Percentiles rank a stretch among this genome's conserved stretches.
These are phyloP conservation scores for Zaprionus lachaisei DNA, from an alignment of 1,140 invertebrate genomes.

Conservation along the genomic window DNA sequence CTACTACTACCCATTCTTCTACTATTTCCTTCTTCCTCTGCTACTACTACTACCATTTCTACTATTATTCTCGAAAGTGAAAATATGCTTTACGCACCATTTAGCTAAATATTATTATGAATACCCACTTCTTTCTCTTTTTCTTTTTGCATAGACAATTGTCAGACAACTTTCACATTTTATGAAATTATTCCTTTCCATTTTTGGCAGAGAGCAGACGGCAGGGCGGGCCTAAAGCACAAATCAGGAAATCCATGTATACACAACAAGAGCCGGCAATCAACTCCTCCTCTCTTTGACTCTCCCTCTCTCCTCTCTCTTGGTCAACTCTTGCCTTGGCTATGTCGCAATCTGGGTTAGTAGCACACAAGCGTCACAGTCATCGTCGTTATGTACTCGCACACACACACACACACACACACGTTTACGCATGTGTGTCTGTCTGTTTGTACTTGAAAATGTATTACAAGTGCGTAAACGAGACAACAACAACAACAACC, in stretches of 20 bases:
- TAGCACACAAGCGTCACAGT: slow-evolving; percentile 53
- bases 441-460: slow-evolving; percentile 4
- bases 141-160: slow-evolving; percentile 37
- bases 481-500: slow-evolving; percentile 14
- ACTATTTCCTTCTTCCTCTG: not conserved
- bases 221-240: slow-evolving; percentile 20
- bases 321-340: not conserved
- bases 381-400: slow-evolving; percentile 43
- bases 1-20: not conserved
- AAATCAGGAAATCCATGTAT: slow-evolving; percentile 36
- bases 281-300: not conserved
- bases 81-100: slow-evolving; percentile 17
- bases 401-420: not conserved
- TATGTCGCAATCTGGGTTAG: slow-evolving; percentile 59
- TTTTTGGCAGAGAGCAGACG: slow-evolving; percentile 43
- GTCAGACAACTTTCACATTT: slow-evolving; percentile 71
- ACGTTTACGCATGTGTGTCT: slow-evolving; percentile 21
- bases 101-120: slow-evolving; percentile 26
- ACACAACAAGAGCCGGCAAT: slow-evolving; percentile 36
- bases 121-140: slow-evolving; percentile 25
- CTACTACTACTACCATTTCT: not conserved
- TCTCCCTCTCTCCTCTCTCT: not conserved
- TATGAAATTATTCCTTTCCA: slow-evolving; percentile 51
- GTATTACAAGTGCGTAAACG: slow-evolving; percentile 29
- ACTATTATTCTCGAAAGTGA: slow-evolving; percentile 21